These are phyloP conservation scores for Drosophila eugracilis DNA, from an alignment of 1,140 invertebrate genomes.

Conservation along the genomic window DNA sequence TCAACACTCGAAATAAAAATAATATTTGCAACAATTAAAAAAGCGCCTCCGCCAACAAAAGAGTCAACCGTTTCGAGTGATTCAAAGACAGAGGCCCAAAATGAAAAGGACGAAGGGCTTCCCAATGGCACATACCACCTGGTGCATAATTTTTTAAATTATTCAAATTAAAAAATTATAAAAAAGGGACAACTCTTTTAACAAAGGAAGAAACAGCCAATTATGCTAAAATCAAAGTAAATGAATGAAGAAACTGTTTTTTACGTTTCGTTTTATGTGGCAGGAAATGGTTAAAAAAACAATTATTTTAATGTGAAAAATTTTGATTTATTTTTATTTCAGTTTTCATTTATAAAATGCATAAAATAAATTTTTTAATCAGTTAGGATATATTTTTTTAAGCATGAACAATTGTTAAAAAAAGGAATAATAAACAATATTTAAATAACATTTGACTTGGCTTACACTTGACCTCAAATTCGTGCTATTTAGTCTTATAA, in stretches of 20 bases:
- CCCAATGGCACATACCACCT: slow-evolving; percentile 13
- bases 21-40: slow-evolving; percentile 81
- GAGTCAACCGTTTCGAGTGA: slow-evolving; percentile 30
- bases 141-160: slow-evolving; percentile 47
- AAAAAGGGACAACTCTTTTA: slow-evolving; percentile 52
- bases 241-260: not conserved
- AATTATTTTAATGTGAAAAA: no score
- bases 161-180: slow-evolving; percentile 46
- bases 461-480: no score
- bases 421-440: no score
- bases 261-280: no score
- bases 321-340: no score
- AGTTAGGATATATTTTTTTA: no score
- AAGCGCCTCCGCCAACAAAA: slow-evolving; percentile 42
- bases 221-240: slow-evolving; percentile 38
- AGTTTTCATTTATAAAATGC: no score
- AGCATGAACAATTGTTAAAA: no score
- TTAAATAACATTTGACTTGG: no score
- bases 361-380: no score
- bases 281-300: no score
- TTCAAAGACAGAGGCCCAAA: slow-evolving; percentile 27
- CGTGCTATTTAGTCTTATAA: no score
- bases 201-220: slow-evolving; percentile 28
- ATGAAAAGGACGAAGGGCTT: slow-evolving; percentile 32
- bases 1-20: slow-evolving; percentile 70